A percentile compares a stretch with the other conserved stretches of the same genome.
These are phyloP conservation scores for Stictocephala bisonia DNA, from an alignment of 2,888 invertebrate genomes.

Conservation along the genomic window DNA sequence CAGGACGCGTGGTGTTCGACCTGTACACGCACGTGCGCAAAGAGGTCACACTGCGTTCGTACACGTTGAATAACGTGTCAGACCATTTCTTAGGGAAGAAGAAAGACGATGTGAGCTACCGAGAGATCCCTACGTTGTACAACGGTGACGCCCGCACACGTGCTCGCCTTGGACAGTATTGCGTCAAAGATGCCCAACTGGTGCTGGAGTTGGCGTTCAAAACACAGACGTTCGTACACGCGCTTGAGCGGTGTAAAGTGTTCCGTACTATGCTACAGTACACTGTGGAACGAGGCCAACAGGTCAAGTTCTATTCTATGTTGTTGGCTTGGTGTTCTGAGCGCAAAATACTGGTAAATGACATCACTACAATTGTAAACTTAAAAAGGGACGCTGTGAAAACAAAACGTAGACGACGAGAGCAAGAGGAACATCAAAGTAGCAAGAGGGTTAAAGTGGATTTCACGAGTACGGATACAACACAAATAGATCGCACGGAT, in stretches of 20 bases:
- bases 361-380: not conserved
- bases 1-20: not conserved
- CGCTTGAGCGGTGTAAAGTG: slow-evolving; percentile 2
- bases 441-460: too few relatives aligned
- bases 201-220: not conserved
- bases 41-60: not conserved
- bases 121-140: not conserved
- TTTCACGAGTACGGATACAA: too few relatives aligned
- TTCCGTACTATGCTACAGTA: not conserved
- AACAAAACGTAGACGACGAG: too few relatives aligned
- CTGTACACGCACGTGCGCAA: not conserved
- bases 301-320: not conserved
- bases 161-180: not conserved
- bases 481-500: too few relatives aligned
- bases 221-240: not conserved
- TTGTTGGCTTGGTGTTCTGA: not conserved
- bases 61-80: not conserved
- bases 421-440: too few relatives aligned
- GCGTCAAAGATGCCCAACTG: slow-evolving; percentile 1
- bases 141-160: not conserved
- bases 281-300: slow-evolving; percentile 1
- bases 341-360: not conserved
- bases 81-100: not conserved
- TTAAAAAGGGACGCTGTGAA: too few relatives aligned
- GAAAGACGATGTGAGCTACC: not conserved